Conservation (phyloP, 35 echinoderm and acorn worm species). For the Lytechinus pictus region DNA sequence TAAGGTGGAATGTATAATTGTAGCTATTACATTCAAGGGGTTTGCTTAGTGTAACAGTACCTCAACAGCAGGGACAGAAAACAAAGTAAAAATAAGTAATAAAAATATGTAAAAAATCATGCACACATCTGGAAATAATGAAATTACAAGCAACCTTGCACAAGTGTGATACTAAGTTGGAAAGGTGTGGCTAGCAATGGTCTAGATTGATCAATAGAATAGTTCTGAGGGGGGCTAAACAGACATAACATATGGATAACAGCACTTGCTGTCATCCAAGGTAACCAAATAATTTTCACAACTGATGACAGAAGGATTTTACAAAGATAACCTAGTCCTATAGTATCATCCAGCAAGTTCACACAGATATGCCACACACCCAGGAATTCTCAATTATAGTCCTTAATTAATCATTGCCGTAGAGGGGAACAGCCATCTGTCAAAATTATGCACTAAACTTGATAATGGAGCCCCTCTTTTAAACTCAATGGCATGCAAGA, state of each 20-base stretch:
- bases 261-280: background rate
- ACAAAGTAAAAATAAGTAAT: background rate
- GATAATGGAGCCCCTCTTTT: background rate
- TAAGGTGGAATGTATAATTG: too few relatives aligned
- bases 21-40: background rate
- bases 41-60: background rate
- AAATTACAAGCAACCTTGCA: background rate
- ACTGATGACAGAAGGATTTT: background rate
- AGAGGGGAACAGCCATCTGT: background rate
- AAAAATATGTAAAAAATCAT: background rate
- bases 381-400: background rate
- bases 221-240: background rate
- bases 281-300: background rate
- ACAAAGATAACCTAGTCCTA: background rate
- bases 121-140: background rate
- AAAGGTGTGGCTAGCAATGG: background rate
- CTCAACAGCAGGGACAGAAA: background rate
- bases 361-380: background rate
- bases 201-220: constrained; percentile 2
- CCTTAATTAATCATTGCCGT: background rate
- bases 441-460: background rate
- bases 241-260: background rate
- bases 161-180: background rate
- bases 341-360: background rate
- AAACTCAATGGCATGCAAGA: background rate